A percentile compares a stretch with the other conserved stretches of the same genome.
Conservation (phyloP, 2,113 vertebrate species). For the Cyphomyrus plagiostoma region DNA sequence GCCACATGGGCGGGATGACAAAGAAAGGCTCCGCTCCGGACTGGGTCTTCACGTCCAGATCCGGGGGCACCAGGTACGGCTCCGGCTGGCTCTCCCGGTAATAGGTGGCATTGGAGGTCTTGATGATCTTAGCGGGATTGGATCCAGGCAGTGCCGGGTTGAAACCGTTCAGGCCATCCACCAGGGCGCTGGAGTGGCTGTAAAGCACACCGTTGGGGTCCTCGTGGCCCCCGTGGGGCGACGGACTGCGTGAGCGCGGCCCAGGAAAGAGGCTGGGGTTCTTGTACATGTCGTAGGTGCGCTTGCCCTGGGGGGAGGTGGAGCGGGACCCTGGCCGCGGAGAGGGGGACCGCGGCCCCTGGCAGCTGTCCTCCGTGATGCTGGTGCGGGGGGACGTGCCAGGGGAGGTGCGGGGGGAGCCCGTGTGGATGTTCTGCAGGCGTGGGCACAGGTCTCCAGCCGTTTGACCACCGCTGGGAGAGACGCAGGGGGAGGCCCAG, state of each 20-base stretch:
- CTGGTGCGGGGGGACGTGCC: constrained; percentile 86
- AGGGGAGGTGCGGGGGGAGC: constrained; percentile 81
- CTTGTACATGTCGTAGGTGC: constrained; percentile 86
- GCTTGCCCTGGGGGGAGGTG: constrained; percentile 87
- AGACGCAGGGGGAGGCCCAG: constrained; percentile 93
- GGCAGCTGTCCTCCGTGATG: constrained; percentile 79
- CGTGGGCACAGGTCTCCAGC: constrained; percentile 88
- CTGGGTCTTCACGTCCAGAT: constrained; percentile 79
- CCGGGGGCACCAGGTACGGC: constrained; percentile 76
- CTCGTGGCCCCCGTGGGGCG: constrained; percentile 74
- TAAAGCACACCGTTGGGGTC: constrained; percentile 56
- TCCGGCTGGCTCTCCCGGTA: constrained; percentile 70
- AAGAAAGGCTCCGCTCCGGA: constrained; percentile 73
- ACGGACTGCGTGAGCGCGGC: constrained; percentile 83
- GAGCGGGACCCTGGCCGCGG: constrained; percentile 84
- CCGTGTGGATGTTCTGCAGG: constrained; percentile 91
- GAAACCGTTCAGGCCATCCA: constrained; percentile 76
- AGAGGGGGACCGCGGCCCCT: constrained; percentile 79
- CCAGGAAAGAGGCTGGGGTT: constrained; percentile 64
- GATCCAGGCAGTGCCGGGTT: constrained; percentile 61
- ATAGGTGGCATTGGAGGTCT: constrained; percentile 77
- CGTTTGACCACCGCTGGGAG: constrained; percentile 82
- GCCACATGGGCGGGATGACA: constrained; percentile 83
- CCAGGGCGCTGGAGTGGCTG: constrained; percentile 58
- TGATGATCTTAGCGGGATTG: constrained; percentile 86